Base-by-base conservation (phyloP, 1,140 invertebrate genomes). In the Camponotus vicinus region DNA sequence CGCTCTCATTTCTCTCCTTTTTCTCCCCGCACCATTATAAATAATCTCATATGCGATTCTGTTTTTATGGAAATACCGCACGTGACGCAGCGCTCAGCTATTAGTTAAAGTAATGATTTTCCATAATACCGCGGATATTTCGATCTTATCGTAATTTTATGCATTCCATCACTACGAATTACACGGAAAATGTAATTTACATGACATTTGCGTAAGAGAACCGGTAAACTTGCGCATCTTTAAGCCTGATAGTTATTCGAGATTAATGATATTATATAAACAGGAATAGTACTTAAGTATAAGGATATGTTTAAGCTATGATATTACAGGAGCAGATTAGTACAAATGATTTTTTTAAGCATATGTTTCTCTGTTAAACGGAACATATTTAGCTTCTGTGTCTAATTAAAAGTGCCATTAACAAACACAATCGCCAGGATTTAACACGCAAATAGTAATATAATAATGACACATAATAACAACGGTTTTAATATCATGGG, bases 401-500 rank as follows among this genome's bases (percentile, higher is more conserved):
- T 15, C 27, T 83, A 83, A 83, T 83, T 83, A 83, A 27, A 75
- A 61, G 61, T 83, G 49, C 79, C 79, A 83, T 83, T 79, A 66
- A 67, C 59, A 78, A 13, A 85, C 15, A 37, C 27, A 57, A 52
- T 40, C 80, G 59, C 45, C 61, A 67, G 40, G 45, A 13, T 9
- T 67, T 52, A 78, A 78, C 32, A 52, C 52, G 57, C 67, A 61
- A 75, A 61, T 42, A 59, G 34, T 32, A 78, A 78, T 64, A 75
- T 86, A 87, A 87, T 86, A 87, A 85, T 86, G 79, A 86, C 79
- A 64, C 45, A 8, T 86, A 76, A 86, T 42, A 73, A 73, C 76
- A 73, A 86, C 76, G 49, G 64, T 18, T 77, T 87, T 87, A 86
- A 87, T 87, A 85, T 52, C 82, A 52, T 45, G 70, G 52, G 52